A percentile compares a stretch with the other conserved stretches of the same genome.
phyloP scores from a whole-genome alignment of 1,140 invertebrate genomes.

The Bactericera cockerelli region DNA sequence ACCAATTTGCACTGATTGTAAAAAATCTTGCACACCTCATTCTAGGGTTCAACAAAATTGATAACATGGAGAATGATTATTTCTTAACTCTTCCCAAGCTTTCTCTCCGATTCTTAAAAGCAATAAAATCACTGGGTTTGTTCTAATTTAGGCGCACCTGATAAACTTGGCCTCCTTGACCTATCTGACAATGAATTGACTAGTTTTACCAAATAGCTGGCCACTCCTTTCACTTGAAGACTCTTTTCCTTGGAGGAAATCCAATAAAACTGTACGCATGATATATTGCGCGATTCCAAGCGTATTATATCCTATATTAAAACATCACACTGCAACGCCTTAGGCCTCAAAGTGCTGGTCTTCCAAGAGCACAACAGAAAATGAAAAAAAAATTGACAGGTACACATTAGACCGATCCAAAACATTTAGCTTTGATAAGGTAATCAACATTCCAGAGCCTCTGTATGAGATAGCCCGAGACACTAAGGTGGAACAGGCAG shows the following conservation, averaged over 20 bases:
- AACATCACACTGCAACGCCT: background rate
- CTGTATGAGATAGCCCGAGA: background rate
- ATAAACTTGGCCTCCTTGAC: background rate
- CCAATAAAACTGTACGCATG: conserved; percentile 2
- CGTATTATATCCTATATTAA: background rate
- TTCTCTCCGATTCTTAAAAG: background rate
- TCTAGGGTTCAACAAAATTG: background rate
- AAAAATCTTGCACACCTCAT: background rate
- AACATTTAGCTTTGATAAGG: background rate
- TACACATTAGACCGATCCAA: background rate
- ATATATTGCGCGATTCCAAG: background rate
- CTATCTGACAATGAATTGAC: conserved; percentile 8
- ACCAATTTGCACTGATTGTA: background rate
- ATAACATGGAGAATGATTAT: conserved; percentile 1
- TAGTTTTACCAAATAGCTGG: background rate
- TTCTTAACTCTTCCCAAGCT: background rate
- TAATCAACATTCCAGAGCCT: background rate
- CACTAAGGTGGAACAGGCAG: background rate
- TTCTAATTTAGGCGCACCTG: background rate
- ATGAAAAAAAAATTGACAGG: background rate
- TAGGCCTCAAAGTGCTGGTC: too few relatives aligned
- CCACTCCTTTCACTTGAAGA: background rate
- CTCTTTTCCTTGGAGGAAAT: background rate
- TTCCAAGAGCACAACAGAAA: too few relatives aligned
- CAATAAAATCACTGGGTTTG: background rate